Base-by-base conservation (phyloP, 2,888 invertebrate species). In the Sericinus montela region DNA sequence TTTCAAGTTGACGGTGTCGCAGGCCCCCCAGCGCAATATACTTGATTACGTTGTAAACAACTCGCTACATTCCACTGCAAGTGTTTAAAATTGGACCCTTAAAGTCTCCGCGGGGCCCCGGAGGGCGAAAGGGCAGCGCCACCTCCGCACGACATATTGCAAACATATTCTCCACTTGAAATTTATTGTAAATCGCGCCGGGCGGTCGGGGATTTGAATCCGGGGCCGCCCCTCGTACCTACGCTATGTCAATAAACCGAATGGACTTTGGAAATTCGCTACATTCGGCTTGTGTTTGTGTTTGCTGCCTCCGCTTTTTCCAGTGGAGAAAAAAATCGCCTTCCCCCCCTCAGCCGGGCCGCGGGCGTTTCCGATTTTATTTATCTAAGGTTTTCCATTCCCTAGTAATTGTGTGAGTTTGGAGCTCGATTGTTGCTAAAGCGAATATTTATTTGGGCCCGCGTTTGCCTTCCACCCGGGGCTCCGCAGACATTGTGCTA, bases 371-470 rank as follows among this genome's bases (percentile, higher is more conserved):
- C 82, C 80, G 76, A 82, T 82, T 85, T 81, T 86, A 82, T 87
- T 87, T 86, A 83, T 80, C 78, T 80, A 84, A 82, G 79, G 84
- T 85, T 86, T 86, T 87, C 85, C 83, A 85, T 86, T 81, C 69
- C 74, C 67, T 60, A 72, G 87, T 86, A 85, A 84, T 84, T 85
- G 85, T 81, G 83, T 81, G 81, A 83, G 83, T 81, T 81, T 76
- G 73, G 80, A 78, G 77, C 71, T 72, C 80, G 77, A 82, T 82
- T 81, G 84, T 86, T 75, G 80, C 83, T 79, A 80, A 77, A 85
- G 79, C 82, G 85, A 86, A 87, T 87, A 85, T 87, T 87, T 86
- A 86, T 87, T 85, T 76, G 83, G 79, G 80, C 73, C 72, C 71
- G 67, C 69, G 81, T 84, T 80, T 78, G 74, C 75, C 79, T 77